Base-by-base conservation (phyloP, 1,140 invertebrate genomes). In the Adoxophyes honmai region DNA sequence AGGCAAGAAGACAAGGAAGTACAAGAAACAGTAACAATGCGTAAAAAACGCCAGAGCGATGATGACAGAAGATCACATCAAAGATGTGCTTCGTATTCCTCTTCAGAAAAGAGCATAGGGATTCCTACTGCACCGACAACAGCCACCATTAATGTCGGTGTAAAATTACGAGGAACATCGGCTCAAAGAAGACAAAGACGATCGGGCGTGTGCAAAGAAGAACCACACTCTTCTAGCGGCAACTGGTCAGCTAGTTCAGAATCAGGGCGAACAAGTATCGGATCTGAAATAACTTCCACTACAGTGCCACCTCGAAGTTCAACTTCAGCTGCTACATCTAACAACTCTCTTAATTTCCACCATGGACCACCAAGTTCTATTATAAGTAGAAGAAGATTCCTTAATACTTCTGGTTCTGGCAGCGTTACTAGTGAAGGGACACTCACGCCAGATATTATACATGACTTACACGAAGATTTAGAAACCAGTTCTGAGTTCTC, bases 401-500 rank as follows among this genome's bases (percentile, higher is more conserved):
- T 92, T 5, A 95, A 95, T 67, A 95, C 92, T 0, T 95, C 94
- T 6, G 93, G 94, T 18, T 96, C 95, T 6, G 94, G 95, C 7
- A 96, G 95, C 39, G 93, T 95, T 1, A 95, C 95, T 0, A 96
- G 95, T 64, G 96, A 96, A 88, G 95, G 95, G 13, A 96, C 95
- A 6, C 88, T 96, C 33, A 96, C 95, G 1, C 95, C 95, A 0
- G 95, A 96, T 73, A 93, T 96, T 56, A 93, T 94, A 57, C 90
- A 92, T 48, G 92, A 93, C 56, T 90, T 94, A 74, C 90, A 93
- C 58, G 95, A 96, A 79, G 96, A 98, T 74, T 94, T 95, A 35
- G 97, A 98, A 84, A 97, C 95, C 3, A 96, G 95, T 71, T 98
- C 97, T 0, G 96, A 97, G 39, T 98, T 98, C 85, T 98, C 97